phyloP scores from a whole-genome alignment of 2,888 invertebrate genomes.

The Lithophane leautieri region DNA sequence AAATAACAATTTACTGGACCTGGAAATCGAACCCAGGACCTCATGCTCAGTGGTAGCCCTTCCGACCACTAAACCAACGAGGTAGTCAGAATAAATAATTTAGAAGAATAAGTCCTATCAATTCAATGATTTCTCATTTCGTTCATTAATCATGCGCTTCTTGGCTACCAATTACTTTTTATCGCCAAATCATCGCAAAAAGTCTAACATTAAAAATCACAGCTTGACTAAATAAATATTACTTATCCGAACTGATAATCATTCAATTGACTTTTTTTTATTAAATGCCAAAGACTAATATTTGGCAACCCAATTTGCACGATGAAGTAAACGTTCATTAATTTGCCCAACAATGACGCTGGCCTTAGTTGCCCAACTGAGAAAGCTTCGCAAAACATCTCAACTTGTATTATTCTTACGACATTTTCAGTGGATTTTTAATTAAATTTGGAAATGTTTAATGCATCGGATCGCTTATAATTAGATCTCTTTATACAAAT shows the following conservation, averaged over 20 bases:
- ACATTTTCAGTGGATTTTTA: slow-evolving; percentile 43
- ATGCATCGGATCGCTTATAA: slow-evolving; percentile 32
- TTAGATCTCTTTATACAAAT: neutral
- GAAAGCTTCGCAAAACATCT: slow-evolving; percentile 57
- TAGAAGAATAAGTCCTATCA: neutral
- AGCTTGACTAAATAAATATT: slow-evolving; percentile 13
- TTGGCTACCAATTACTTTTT: slow-evolving; percentile 9
- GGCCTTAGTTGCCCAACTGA: slow-evolving; percentile 49
- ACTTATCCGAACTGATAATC: slow-evolving; percentile 21
- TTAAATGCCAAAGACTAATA: slow-evolving; percentile 38
- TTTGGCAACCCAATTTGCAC: slow-evolving; percentile 61
- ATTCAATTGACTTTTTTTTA: slow-evolving; percentile 41
- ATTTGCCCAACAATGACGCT: slow-evolving; percentile 57
- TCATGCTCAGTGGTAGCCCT: neutral
- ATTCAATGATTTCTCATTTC: neutral
- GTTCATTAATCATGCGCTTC: slow-evolving; percentile 12
- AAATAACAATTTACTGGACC: neutral
- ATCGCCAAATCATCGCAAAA: slow-evolving; percentile 9
- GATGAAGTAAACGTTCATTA: slow-evolving; percentile 59
- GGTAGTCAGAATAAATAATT: neutral
- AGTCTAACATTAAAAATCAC: neutral
- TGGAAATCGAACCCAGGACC: neutral
- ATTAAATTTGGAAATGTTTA: slow-evolving; percentile 48
- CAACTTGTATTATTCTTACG: slow-evolving; percentile 41
- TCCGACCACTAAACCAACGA: neutral